Percentiles rank a stretch among this genome's conserved stretches.
Conservation (phyloP, 23 tunicate species). For the Diplosoma virens region DNA sequence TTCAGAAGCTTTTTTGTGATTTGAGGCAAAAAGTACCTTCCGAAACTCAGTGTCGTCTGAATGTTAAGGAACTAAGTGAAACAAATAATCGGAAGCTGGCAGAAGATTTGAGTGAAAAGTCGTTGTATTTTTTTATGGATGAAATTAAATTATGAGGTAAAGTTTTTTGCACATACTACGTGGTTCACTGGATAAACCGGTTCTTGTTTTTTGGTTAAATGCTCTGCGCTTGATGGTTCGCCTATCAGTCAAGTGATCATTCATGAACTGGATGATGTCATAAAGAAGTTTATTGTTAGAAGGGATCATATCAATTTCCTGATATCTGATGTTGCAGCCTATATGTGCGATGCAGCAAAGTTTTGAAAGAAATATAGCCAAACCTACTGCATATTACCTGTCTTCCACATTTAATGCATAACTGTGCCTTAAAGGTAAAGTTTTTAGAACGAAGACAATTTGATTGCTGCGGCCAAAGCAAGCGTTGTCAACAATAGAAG, state of each 20-base stretch:
- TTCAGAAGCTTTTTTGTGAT: constrained; percentile 20
- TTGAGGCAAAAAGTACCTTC: constrained; percentile 12
- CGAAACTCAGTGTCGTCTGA: background rate
- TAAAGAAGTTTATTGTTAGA: background rate
- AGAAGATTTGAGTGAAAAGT: too few relatives aligned
- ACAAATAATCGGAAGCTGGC: constrained; percentile 1
- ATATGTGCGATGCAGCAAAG: constrained; percentile 20
- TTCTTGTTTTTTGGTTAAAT: constrained; percentile 20
- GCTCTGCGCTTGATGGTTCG: constrained; percentile 18
- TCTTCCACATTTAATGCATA: background rate
- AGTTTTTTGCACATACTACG: constrained; percentile 22
- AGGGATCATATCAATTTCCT: constrained; percentile 1
- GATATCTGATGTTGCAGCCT: constrained; percentile 29
- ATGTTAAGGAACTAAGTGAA: constrained; percentile 3
- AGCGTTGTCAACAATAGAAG: background rate
- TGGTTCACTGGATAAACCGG: constrained; percentile 34
- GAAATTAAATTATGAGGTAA: constrained; percentile 20
- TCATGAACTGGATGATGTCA: constrained; percentile 33
- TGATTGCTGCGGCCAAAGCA: constrained; percentile 15
- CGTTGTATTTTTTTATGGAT: constrained; percentile 5
- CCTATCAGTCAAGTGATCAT: constrained; percentile 18
- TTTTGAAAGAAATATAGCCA: constrained; percentile 12
- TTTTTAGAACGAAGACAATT: background rate
- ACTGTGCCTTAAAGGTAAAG: constrained; percentile 1
- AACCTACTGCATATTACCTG: constrained; percentile 11